Conservation (phyloP, 92 coral and sea anemone species). For the Micromussa lordhowensis region DNA sequence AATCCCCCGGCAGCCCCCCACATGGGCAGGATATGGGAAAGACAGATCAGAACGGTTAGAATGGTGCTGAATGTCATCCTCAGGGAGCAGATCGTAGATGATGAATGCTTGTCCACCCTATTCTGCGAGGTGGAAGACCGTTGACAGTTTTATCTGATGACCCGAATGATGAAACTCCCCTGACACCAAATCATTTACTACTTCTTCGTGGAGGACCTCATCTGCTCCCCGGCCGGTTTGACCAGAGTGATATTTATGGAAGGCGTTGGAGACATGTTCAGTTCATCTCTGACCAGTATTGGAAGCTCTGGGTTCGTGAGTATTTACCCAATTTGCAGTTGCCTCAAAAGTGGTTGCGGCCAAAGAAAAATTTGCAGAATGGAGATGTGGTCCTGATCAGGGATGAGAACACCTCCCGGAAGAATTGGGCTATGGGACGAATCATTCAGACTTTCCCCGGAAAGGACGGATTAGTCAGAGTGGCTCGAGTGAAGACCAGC, state of each 20-base stretch:
- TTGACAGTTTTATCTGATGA: constrained; percentile 30
- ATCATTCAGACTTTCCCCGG: constrained; percentile 16
- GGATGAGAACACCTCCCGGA: constrained; percentile 24
- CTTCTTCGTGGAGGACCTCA: constrained; percentile 34
- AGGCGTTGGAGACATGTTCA: constrained; percentile 14
- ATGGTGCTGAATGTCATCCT: constrained; percentile 28
- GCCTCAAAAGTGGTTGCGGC: constrained; percentile 4
- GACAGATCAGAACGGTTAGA: constrained; percentile 29
- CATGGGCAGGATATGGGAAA: constrained; percentile 27
- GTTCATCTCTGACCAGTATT: constrained; percentile 4
- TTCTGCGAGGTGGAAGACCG: constrained; percentile 39
- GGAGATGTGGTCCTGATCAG: constrained; percentile 6
- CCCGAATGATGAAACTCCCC: constrained; percentile 34
- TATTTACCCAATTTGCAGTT: constrained; percentile 20
- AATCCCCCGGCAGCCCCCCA: background rate
- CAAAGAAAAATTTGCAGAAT: background rate
- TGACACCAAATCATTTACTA: constrained; percentile 24
- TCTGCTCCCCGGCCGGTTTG: background rate
- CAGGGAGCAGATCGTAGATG: constrained; percentile 23
- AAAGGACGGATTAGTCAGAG: constrained; percentile 14
- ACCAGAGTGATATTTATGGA: constrained; percentile 1
- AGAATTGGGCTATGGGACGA: constrained; percentile 26
- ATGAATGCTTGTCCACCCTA: constrained; percentile 29
- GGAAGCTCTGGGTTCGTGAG: constrained; percentile 18
- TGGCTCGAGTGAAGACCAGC: constrained; percentile 14